phyloP scores from a whole-genome alignment of 2,888 invertebrate genomes.

The Drosophila histrio region DNA sequence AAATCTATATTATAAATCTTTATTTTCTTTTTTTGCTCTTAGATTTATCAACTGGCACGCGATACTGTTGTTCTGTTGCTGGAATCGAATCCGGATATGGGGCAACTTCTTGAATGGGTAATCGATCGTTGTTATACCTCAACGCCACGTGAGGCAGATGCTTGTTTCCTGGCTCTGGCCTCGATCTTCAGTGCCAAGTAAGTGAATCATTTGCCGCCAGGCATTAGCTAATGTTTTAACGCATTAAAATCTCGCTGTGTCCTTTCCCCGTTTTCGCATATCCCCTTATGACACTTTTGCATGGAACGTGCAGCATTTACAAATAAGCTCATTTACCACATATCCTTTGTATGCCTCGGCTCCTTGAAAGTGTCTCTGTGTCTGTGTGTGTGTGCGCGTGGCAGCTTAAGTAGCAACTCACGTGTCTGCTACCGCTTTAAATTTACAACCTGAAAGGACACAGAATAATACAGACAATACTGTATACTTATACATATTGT shows the following conservation, averaged over 20 bases:
- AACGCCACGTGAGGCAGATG: conserved; percentile 94
- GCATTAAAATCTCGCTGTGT: conserved; percentile 34
- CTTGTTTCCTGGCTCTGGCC: conserved; percentile 97
- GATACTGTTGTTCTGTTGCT: conserved; percentile 96
- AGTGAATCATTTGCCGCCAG: conserved; percentile 56
- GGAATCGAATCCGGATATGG: conserved; percentile 97
- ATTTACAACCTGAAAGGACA: conserved; percentile 31
- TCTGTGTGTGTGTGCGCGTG: background rate
- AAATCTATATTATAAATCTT: background rate
- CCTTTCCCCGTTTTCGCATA: background rate
- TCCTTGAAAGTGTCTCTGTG: background rate
- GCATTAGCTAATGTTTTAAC: conserved; percentile 38
- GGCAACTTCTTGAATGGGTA: conserved; percentile 97
- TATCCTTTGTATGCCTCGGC: background rate
- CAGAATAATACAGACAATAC: background rate
- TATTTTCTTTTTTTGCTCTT: background rate
- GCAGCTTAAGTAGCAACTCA: conserved; percentile 49
- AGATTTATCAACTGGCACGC: conserved; percentile 95
- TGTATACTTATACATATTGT: background rate
- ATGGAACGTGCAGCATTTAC: conserved; percentile 36
- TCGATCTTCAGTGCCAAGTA: conserved; percentile 98
- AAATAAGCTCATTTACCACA: conserved; percentile 45
- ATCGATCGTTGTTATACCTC: conserved; percentile 99
- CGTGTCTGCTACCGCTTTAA: conserved; percentile 50
- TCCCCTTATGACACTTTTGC: background rate